Percentiles rank a stretch among this genome's conserved stretches.
Conservation (phyloP, 2,113 vertebrate genomes). For the Falcunculus frontatus region DNA sequence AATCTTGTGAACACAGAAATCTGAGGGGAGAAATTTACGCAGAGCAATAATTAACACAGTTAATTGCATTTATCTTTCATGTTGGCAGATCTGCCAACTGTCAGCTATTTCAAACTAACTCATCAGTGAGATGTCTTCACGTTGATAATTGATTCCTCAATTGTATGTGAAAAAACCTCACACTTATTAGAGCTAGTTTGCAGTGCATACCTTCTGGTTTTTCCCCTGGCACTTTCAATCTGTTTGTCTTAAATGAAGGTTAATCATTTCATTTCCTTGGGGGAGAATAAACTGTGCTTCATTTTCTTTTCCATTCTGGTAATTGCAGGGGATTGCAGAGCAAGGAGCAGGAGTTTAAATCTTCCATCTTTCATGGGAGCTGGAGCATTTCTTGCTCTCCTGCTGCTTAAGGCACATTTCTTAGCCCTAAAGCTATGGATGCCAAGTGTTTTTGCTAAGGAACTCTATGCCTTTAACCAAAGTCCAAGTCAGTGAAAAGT, state of each 20-base stretch:
- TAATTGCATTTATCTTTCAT: constrained; percentile 52
- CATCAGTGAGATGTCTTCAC: background rate
- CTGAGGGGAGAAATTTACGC: background rate
- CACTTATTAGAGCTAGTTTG: constrained; percentile 13
- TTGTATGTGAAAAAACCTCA: constrained; percentile 19
- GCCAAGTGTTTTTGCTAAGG: background rate
- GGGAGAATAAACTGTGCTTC: constrained; percentile 18
- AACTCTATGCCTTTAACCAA: background rate
- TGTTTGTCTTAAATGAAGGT: constrained; percentile 32
- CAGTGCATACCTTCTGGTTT: background rate
- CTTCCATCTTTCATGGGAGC: background rate
- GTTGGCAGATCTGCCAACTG: constrained; percentile 19
- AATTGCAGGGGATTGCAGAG: constrained; percentile 21
- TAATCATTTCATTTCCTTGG: constrained; percentile 42
- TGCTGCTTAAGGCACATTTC: background rate
- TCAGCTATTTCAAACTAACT: constrained; percentile 37
- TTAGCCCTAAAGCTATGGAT: constrained; percentile 4
- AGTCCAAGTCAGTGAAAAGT: background rate
- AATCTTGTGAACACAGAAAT: background rate
- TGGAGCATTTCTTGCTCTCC: background rate
- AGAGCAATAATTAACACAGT: constrained; percentile 20
- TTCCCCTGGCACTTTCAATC: background rate
- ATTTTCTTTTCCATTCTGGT: constrained; percentile 18
- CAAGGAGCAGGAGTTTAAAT: constrained; percentile 8
- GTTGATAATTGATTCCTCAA: constrained; percentile 50